phyloP scores from a whole-genome alignment of 2,113 vertebrate species.

The Archocentrus centrarchus region DNA sequence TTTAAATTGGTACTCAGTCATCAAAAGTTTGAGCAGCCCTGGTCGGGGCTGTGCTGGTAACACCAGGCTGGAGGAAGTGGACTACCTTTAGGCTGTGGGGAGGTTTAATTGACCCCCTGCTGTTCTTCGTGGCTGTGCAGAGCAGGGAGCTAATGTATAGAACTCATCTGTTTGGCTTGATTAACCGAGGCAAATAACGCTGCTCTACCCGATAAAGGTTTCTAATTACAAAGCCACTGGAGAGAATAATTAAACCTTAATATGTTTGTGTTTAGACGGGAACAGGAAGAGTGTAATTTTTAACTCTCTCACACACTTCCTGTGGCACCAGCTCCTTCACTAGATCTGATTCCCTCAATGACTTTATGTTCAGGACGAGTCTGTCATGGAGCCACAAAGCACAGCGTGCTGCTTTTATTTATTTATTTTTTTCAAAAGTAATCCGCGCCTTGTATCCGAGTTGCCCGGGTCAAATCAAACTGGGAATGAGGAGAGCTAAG shows the following conservation, averaged over 20 bases:
- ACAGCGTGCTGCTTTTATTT: neutral
- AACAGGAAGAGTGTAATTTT: neutral
- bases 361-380: constrained; percentile 23
- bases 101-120: neutral
- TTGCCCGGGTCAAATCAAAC: constrained; percentile 15
- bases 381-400: constrained; percentile 9
- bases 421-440: constrained; percentile 15
- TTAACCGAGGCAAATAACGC: constrained; percentile 39
- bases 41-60: neutral
- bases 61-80: too few species aligned
- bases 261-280: constrained; percentile 19
- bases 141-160: constrained; percentile 36
- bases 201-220: constrained; percentile 40
- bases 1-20: neutral
- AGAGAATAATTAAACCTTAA: constrained; percentile 46
- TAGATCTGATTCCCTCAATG: constrained; percentile 28
- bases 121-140: constrained; percentile 3
- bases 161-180: constrained; percentile 51
- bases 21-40: neutral
- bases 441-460: constrained; percentile 21
- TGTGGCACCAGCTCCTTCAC: neutral
- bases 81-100: neutral
- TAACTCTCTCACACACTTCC: neutral
- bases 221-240: constrained; percentile 56
- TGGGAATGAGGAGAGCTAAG: neutral